These are phyloP conservation scores for Lottia gigantea DNA, from an alignment of 2,888 invertebrate species.

Conservation along the genomic window DNA sequence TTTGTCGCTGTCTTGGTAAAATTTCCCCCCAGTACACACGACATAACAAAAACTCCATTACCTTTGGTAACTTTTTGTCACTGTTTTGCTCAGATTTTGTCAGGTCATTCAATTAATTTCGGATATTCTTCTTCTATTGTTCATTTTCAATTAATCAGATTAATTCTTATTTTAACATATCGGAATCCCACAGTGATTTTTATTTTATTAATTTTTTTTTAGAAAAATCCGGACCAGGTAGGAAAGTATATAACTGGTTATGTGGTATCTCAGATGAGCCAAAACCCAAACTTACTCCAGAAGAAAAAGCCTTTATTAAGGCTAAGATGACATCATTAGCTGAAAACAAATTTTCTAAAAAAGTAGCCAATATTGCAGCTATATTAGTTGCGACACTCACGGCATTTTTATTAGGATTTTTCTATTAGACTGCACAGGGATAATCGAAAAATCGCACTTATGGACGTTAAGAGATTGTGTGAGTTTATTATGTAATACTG, in stretches of 20 bases:
- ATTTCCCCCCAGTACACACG: no score
- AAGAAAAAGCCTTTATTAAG: constrained; percentile 41
- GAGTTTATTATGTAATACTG: no score
- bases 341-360: constrained; percentile 42
- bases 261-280: constrained; percentile 50
- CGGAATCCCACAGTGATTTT: no score
- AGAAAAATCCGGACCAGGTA: constrained; percentile 13
- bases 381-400: constrained; percentile 43
- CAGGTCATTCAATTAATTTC: no score
- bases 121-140: no score
- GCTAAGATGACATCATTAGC: constrained; percentile 53
- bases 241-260: constrained; percentile 41
- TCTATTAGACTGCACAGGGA: constrained; percentile 22
- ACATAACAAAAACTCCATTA: no score
- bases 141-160: no score
- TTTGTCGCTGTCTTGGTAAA: no score
- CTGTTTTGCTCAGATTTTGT: no score
- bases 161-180: no score
- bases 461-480: no score
- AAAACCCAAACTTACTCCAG: constrained; percentile 36
- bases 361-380: constrained; percentile 46
- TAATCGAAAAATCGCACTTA: neutral
- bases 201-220: neutral
- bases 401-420: constrained; percentile 60
- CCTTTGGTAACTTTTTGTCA: no score